phyloP scores from a whole-genome alignment of 1,140 invertebrate species.

The Caenorhabditis briggsae region DNA sequence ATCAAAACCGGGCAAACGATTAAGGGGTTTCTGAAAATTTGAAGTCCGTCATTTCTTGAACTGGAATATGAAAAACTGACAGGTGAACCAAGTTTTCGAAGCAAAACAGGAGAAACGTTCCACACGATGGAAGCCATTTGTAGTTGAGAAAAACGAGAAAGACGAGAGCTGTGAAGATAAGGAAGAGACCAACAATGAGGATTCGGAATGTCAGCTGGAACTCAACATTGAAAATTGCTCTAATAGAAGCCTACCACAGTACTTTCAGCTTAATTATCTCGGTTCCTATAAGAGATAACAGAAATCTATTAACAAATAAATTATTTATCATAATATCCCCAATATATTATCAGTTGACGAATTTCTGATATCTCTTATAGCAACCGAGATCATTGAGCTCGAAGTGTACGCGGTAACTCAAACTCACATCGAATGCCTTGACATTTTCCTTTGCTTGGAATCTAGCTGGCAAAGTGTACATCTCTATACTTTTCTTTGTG shows the following conservation, averaged over 20 bases:
- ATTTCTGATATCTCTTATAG: no score
- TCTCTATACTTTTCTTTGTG: not conserved
- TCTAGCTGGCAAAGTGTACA: not conserved
- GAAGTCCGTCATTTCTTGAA: not conserved
- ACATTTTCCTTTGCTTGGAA: constrained; percentile 27
- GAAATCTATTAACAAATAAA: no score
- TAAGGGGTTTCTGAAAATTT: not conserved
- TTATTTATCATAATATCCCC: no score
- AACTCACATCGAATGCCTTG: not conserved
- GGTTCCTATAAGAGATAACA: not conserved
- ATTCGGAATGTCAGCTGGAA: constrained; percentile 8
- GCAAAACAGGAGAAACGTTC: not conserved
- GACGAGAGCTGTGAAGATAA: not conserved
- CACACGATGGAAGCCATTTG: constrained; percentile 17
- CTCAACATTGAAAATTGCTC: not conserved
- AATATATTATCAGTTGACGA: no score
- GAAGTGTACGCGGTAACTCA: no score
- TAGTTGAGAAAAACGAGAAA: not conserved
- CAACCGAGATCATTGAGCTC: no score
- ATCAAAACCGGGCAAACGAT: not conserved
- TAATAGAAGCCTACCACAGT: not conserved
- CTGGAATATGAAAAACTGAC: not conserved
- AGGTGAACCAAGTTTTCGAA: constrained; percentile 3
- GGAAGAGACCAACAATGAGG: not conserved
- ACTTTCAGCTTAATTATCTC: no score